Conservation (phyloP, 2,797 vertebrate genomes). For the Xenops minutus region DNA sequence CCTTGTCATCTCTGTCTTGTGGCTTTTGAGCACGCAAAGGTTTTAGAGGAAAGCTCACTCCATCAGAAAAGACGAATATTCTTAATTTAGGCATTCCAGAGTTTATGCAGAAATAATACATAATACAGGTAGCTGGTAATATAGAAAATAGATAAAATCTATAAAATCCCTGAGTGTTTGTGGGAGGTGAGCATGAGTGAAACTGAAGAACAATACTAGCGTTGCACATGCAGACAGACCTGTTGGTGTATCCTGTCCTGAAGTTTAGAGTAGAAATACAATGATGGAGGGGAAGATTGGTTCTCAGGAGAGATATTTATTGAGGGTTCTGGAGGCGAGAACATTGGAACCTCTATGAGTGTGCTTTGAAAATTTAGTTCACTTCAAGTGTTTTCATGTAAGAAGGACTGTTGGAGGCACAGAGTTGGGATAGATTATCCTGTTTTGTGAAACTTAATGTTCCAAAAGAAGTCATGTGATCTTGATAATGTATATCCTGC, state of each 20-base stretch:
- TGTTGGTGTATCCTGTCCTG: background rate
- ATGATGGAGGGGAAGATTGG: background rate
- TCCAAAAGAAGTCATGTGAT: background rate
- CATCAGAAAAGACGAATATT: background rate
- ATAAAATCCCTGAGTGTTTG: background rate
- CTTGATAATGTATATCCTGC: background rate
- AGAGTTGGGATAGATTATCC: background rate
- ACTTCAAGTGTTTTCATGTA: background rate
- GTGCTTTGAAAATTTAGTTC: background rate
- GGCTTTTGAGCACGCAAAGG: background rate
- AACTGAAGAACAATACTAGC: background rate
- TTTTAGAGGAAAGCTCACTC: background rate
- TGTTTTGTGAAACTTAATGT: background rate
- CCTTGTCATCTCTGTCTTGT: background rate
- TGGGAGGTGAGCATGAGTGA: background rate
- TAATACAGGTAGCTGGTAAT: background rate
- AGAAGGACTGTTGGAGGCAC: background rate
- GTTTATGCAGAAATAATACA: background rate
- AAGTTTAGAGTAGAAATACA: background rate
- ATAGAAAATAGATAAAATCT: background rate
- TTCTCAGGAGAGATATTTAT: background rate
- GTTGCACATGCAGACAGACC: background rate
- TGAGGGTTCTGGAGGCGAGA: background rate
- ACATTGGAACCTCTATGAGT: background rate
- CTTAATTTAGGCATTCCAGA: background rate